phyloP scores from a whole-genome alignment of 1,140 invertebrate genomes.

The Paralvinella palmiformis region DNA sequence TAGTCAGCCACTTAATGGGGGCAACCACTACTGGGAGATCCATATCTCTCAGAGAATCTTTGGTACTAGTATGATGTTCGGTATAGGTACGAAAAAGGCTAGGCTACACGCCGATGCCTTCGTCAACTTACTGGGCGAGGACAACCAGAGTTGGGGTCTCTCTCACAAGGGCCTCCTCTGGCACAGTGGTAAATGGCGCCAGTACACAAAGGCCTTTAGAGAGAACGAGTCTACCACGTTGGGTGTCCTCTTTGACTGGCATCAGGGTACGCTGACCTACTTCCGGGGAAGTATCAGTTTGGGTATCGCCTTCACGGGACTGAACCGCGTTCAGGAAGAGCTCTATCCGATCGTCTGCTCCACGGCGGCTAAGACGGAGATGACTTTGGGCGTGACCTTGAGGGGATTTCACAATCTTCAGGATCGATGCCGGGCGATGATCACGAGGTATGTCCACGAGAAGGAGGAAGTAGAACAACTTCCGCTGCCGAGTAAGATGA shows the following conservation, averaged over 20 bases:
- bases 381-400: slow-evolving; percentile 57
- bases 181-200: slow-evolving; percentile 58
- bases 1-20: slow-evolving; percentile 58
- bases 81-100: slow-evolving; percentile 61
- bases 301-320: slow-evolving; percentile 55
- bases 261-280: slow-evolving; percentile 63
- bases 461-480: slow-evolving; percentile 31
- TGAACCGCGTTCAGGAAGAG: slow-evolving; percentile 49
- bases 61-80: slow-evolving; percentile 74
- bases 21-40: slow-evolving; percentile 63
- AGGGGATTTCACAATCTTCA: slow-evolving; percentile 63
- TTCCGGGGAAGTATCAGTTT: slow-evolving; percentile 65
- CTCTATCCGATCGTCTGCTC: slow-evolving; percentile 67
- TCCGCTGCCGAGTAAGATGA: slow-evolving; percentile 40
- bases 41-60: slow-evolving; percentile 61
- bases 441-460: background rate
- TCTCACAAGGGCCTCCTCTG: slow-evolving; percentile 68
- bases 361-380: slow-evolving; percentile 70
- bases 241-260: slow-evolving; percentile 62
- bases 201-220: slow-evolving; percentile 64
- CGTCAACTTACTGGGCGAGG: slow-evolving; percentile 65
- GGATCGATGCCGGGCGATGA: slow-evolving; percentile 52
- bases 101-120: slow-evolving; percentile 63
- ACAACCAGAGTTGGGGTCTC: slow-evolving; percentile 65
- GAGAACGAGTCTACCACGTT: slow-evolving; percentile 64